Evolutionary conservation across 2,797 vertebrate species (phyloP), one percentile per base, ranked within the genome.

Genomic region (Phoxinus dragarum): DNA sequence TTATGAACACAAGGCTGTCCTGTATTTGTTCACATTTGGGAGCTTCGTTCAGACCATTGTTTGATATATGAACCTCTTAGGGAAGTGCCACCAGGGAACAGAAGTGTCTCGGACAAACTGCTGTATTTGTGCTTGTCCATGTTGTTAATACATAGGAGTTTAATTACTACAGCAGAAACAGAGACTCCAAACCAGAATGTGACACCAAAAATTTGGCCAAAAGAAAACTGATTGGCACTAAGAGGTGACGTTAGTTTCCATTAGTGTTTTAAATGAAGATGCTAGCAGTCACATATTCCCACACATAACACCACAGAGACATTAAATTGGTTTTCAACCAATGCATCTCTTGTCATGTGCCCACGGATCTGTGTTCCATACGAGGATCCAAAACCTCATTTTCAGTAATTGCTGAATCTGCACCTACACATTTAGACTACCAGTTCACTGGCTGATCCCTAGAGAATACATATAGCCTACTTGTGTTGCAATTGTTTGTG

Each of bases 41-140:
- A 84, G 73, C 42, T 74, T 66, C 2, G 1, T 76, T 88, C 64
- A 82, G 67, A 59, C 31, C 47, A 19, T 69, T 81, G 77, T 81
- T 80, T 47, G 36, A 36, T 80, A n/a, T 68, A 54, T 69, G 19
- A 81, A 72, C 76, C 64, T 42, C 54, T 23, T 17, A 49, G 76
- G 84, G 80, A 84, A 86, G 64, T 73, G 44, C 16, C 23, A 17
- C 59, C 44, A 40, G 27, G 47, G 82, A 85, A 27, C 21, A 21
- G 47, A 88, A 84, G 49, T 61, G 49, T 40, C 49, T 77, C 1
- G 2, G 71, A 61, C 54, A 66, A 69, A 72, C 23, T 31, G 27
- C 27, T 56, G 34, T 69, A 27, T 72, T 79, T 83, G 44, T 40
- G 11, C 42, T 83, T 16, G 6, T 68, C 19, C 4, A 38, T 47